Conservation (phyloP, 1,140 invertebrate genomes). For the Drosophila grimshawi region DNA sequence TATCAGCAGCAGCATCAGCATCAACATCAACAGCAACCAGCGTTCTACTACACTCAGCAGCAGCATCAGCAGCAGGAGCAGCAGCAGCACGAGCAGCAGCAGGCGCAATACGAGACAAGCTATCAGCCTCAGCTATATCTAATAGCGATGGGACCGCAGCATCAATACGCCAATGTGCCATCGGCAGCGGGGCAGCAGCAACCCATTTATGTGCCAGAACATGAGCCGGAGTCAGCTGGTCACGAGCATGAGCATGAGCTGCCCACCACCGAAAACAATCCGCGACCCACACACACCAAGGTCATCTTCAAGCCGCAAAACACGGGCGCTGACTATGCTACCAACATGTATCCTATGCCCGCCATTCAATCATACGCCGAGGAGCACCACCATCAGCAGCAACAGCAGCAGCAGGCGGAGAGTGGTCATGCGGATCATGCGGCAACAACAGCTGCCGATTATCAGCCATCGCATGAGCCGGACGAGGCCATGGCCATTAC, state of each 20-base stretch:
- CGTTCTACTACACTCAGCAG: conserved; percentile 69
- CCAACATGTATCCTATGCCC: conserved; percentile 43
- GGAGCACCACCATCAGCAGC: conserved; percentile 42
- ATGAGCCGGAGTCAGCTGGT: conserved; percentile 47
- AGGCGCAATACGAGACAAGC: conserved; percentile 30
- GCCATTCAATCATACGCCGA: conserved; percentile 63
- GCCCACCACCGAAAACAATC: conserved; percentile 78
- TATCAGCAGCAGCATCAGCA: conserved; percentile 54
- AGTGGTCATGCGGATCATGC: conserved; percentile 20
- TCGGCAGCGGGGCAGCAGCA: conserved; percentile 5
- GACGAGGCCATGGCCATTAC: conserved; percentile 43
- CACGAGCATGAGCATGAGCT: conserved; percentile 40
- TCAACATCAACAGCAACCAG: conserved; percentile 48
- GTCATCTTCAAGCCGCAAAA: conserved; percentile 73
- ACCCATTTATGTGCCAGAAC: conserved; percentile 62
- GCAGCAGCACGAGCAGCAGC: background rate
- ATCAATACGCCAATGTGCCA: conserved; percentile 33
- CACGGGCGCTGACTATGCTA: conserved; percentile 35
- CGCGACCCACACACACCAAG: conserved; percentile 77
- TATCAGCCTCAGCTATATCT: conserved; percentile 73
- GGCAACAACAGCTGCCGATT: conserved; percentile 25
- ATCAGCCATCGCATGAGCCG: conserved; percentile 19
- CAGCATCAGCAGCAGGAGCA: conserved; percentile 53
- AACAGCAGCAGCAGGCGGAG: conserved; percentile 49
- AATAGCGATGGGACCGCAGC: conserved; percentile 69